Percentiles rank a stretch among this genome's conserved stretches.
Conservation (phyloP, 2,113 vertebrate genomes). For the Sula dactylatra region DNA sequence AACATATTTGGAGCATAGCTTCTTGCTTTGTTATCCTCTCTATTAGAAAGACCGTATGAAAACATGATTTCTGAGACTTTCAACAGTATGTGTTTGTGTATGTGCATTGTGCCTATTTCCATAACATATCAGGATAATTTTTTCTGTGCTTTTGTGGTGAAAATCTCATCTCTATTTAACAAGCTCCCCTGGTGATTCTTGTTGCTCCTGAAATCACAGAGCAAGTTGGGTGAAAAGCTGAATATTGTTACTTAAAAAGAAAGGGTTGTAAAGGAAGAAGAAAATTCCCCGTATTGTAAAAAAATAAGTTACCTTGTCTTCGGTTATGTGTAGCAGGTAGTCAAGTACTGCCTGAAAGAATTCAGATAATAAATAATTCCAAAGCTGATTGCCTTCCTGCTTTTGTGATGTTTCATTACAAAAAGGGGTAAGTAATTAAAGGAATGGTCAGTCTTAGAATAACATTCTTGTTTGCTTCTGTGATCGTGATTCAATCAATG, state of each 20-base stretch:
- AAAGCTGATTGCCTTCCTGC: not conserved
- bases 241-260: not conserved
- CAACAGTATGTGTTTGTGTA: not conserved
- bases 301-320: not conserved
- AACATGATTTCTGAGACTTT: not conserved
- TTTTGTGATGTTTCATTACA: not conserved
- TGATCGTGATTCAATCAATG: not conserved
- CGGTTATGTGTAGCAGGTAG: not conserved
- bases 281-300: not conserved
- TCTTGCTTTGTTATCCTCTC: not conserved
- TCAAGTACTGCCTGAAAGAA: not conserved
- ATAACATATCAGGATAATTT: not conserved
- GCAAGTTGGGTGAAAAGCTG: not conserved
- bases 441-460: not conserved
- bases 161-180: not conserved
- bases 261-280: not conserved
- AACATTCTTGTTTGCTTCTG: not conserved
- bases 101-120: not conserved
- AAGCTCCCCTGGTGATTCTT: not conserved
- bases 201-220: not conserved
- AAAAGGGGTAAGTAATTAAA: not conserved
- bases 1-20: not conserved
- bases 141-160: not conserved
- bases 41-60: not conserved
- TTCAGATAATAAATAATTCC: not conserved